phyloP scores from a whole-genome alignment of 2,888 invertebrate genomes.

The Parnassius orleans region DNA sequence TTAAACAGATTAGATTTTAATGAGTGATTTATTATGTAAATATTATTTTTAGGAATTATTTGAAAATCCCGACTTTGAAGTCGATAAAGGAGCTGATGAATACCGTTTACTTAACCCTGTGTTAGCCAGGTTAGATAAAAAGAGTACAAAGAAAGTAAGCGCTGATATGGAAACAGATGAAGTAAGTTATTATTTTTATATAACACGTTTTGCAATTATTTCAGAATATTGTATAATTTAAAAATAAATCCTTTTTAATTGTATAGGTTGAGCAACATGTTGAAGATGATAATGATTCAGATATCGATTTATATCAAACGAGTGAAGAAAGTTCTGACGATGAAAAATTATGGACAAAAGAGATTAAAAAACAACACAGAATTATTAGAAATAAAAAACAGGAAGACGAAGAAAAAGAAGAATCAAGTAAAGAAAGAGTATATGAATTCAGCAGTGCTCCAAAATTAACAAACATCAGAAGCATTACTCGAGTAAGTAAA shows the following conservation, averaged over 20 bases:
- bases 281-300: slow-evolving; percentile 69
- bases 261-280: slow-evolving; percentile 50
- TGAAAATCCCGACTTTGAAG: slow-evolving; percentile 94
- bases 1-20: not conserved
- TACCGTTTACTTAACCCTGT: slow-evolving; percentile 94
- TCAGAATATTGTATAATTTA: no score
- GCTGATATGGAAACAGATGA: slow-evolving; percentile 76
- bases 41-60: slow-evolving; percentile 84
- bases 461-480: slow-evolving; percentile 69
- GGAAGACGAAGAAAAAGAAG: slow-evolving; percentile 46
- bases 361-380: slow-evolving; percentile 88
- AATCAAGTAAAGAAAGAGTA: slow-evolving; percentile 41
- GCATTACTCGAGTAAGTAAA: slow-evolving; percentile 78
- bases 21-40: not conserved
- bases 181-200: slow-evolving; percentile 43
- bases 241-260: slow-evolving; percentile 8
- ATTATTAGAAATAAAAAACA: slow-evolving; percentile 75
- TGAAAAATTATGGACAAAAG: slow-evolving; percentile 88
- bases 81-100: slow-evolving; percentile 93
- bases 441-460: slow-evolving; percentile 74
- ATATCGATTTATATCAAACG: slow-evolving; percentile 73
- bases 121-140: slow-evolving; percentile 89
- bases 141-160: slow-evolving; percentile 82
- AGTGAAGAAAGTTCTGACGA: slow-evolving; percentile 87
- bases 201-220: not conserved